Percentiles rank a stretch among this genome's conserved stretches.
These are phyloP conservation scores for Thalassaphorura encarpata DNA, from an alignment of 1,140 invertebrate species.

Conservation along the genomic window DNA sequence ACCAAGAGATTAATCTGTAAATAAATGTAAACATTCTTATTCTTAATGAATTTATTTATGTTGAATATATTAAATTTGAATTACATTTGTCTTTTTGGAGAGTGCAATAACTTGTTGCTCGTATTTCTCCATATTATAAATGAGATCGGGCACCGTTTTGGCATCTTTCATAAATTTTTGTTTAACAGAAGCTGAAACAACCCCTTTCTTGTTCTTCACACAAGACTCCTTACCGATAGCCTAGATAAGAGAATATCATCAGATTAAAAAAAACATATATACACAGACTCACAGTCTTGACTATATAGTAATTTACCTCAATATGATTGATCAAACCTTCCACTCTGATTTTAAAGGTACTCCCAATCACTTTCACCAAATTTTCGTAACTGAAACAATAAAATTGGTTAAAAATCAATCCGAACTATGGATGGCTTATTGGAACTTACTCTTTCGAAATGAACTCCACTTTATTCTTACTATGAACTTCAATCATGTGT, in stretches of 20 bases:
- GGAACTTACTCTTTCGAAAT: constrained; percentile 9
- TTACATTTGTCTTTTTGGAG: constrained; percentile 14
- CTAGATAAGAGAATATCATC: background rate
- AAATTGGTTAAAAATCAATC: background rate
- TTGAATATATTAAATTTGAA: background rate
- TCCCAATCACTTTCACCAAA: constrained; percentile 21
- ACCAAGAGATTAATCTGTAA: constrained; percentile 18
- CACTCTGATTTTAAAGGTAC: constrained; percentile 18
- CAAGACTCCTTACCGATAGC: background rate
- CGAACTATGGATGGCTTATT: background rate
- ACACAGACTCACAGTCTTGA: background rate
- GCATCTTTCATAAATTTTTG: constrained; percentile 20
- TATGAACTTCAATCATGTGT: constrained; percentile 6
- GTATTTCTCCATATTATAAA: constrained; percentile 27
- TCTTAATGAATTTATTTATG: background rate
- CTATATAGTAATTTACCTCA: constrained; percentile 16
- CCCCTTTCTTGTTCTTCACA: no score
- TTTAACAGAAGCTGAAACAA: no score
- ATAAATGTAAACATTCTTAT: constrained; percentile 2
- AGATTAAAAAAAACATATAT: background rate
- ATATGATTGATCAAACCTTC: constrained; percentile 21
- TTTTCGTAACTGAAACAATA: constrained; percentile 9
- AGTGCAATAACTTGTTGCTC: constrained; percentile 20
- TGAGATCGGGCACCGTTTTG: constrained; percentile 17
- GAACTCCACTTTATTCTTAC: constrained; percentile 7